Base-by-base conservation (phyloP, 2,888 invertebrate genomes). In the Ophion ventricosus region DNA sequence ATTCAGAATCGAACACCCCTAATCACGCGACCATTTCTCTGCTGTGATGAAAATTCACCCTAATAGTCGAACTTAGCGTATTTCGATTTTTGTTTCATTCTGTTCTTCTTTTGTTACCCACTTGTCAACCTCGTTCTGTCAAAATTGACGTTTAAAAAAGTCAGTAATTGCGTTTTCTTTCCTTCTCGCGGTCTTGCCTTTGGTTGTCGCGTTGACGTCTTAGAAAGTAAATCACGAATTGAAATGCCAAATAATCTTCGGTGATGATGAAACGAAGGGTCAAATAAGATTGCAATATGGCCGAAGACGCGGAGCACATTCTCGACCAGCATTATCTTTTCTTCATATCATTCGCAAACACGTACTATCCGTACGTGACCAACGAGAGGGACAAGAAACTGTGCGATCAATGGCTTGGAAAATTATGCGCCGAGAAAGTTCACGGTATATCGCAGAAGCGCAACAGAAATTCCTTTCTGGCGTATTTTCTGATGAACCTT, bases 281-380 rank as follows among this genome's bases (percentile, higher is more conserved):
- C 20, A 20, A 57, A 57, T 23, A 57, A 57, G 23, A 23, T 20
- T 67, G 43, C 11, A 70, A 67, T 8, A 88, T 88, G 88, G 82
- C 85, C 40, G 80, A 85, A 66, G 82, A 80, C 25, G 57, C 35
- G 20, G 83, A 88, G 78, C 85, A 87, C 56, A 69, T 63, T 23
- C 84, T 89, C 11, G 94, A 94, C 85, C 92, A 93, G 87, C 94
- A 94, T 88, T 94, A 93, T 86, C 88, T 94, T 17, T 93, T 93
- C 80, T 94, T 94, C 86, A 88, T 94, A 78, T 92, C 93, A 56
- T 93, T 94, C 86, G 91, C 92, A 1, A 93, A 90, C 82, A 88
- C 88, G 40, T 91, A 88, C 82, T 89, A 89, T 49, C 85, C 89
- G 17, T 87, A 90, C 77, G 72, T 92, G n/a, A 80, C 83, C 14